phyloP scores from a whole-genome alignment of 2,113 vertebrate species.

The Otus sunia region DNA sequence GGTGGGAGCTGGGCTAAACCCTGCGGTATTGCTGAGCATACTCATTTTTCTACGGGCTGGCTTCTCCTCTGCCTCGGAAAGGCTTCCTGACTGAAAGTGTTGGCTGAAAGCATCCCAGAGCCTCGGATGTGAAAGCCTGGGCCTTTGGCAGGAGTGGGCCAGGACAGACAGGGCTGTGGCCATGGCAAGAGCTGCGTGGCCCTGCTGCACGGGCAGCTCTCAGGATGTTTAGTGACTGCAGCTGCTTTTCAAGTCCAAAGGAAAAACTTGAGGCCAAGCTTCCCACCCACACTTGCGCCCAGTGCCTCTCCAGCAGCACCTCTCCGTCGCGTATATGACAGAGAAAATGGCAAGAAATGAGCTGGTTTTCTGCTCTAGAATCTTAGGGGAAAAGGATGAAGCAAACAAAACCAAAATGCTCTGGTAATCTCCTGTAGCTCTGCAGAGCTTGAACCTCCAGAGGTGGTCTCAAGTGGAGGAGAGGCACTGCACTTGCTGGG shows the following conservation, averaged over 20 bases:
- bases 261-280: accelerated
- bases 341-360: background rate
- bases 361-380: background rate
- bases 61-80: background rate
- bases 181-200: background rate
- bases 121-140: background rate
- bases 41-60: background rate
- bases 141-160: background rate
- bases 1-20: accelerated
- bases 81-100: background rate
- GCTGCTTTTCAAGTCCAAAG: background rate
- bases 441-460: background rate
- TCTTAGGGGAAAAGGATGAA: background rate
- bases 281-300: accelerated
- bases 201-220: background rate
- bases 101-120: background rate
- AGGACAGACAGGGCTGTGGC: accelerated
- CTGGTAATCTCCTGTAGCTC: background rate
- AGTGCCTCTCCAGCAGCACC: background rate
- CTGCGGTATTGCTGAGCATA: accelerated
- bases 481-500: accelerated
- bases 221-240: background rate
- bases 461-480: background rate
- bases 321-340: accelerated
- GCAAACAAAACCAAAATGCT: background rate